These are phyloP conservation scores for Phoxinus phoxinus DNA, from an alignment of 2,113 vertebrate genomes.

Conservation along the genomic window DNA sequence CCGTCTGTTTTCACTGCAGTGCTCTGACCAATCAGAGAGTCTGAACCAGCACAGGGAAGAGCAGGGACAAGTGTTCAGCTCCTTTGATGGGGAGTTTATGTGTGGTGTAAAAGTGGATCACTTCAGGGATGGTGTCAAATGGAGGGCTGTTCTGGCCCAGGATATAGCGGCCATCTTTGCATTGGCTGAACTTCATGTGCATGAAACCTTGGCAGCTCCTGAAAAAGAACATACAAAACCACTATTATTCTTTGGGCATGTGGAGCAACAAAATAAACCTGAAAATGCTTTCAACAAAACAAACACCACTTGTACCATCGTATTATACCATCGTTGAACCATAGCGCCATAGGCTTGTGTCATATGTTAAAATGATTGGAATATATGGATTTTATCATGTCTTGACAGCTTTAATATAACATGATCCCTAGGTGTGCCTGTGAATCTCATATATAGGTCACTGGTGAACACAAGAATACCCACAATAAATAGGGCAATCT, in stretches of 20 bases:
- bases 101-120: conserved; percentile 95
- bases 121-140: conserved; percentile 90
- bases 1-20: not conserved
- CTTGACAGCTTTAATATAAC: conserved; percentile 4
- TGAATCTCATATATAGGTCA: conserved; percentile 26
- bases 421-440: not conserved
- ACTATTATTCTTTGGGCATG: not conserved
- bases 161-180: conserved; percentile 87
- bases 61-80: conserved; percentile 93
- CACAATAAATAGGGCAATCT: not conserved
- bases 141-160: conserved; percentile 96
- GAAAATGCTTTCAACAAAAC: not conserved
- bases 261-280: not conserved
- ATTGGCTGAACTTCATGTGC: conserved; percentile 95
- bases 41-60: conserved; percentile 92
- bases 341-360: no score
- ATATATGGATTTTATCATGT: not conserved
- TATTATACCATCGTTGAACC: no score
- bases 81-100: conserved; percentile 95
- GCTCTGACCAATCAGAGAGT: conserved; percentile 81
- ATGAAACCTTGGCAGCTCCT: conserved; percentile 98
- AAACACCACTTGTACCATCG: no score
- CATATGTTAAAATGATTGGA: no score
- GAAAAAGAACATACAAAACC: conserved; percentile 45
- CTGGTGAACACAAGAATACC: conserved; percentile 1